Evolutionary conservation across 2,113 vertebrate species (phyloP), one percentile per base, ranked within the genome.

Genomic region (Spermophilus dauricus): DNA sequence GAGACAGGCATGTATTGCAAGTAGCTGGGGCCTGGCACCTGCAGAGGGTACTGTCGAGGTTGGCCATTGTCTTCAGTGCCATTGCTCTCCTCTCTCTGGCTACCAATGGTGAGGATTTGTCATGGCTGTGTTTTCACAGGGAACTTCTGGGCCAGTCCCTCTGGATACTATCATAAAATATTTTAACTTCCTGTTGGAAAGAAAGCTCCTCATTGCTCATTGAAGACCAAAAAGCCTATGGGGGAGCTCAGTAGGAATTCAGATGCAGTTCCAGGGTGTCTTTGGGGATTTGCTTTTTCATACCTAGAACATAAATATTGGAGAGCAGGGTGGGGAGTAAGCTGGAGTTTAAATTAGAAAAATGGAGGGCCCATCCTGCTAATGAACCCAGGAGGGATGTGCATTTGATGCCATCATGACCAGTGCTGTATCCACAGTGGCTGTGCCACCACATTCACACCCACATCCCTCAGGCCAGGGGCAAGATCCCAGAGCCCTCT

Each of bases 341-440:
- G 95, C 88, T 73, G 34, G 86, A 87, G 90, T 78, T 93, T 94
- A 92, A 91, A 89, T 77, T 75, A 96, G 86, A 97, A 97, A 97
- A 95, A 17, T 24, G 3, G 18, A 34, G 69, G 70, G 8, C 26
- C 32, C 1, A 34, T 77, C 48, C 37, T 22, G 1, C n/a, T 45
- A 61, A 17, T 8, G 51, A 61, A 56, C 14, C 4, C 8, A 51
- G 30, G 39, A 12, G 1, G 0, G 45, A 45, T 67, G 28, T 48
- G 26, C 20, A 5, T 17, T 9, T 37, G 26, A 16, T 42, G 67
- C 24, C 3, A 10, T 69, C 22, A 3, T 34, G 77, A 34, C 51
- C 73, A 34, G 13, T 8, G 28, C 22, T 67, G 16, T 56, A 65
- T 42, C 86, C 45, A 2, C 3, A 5, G 24, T 45, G 53, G 22